Evolutionary conservation across 2,888 invertebrate genomes (phyloP).

Genomic region (Hartigia nigra): DNA sequence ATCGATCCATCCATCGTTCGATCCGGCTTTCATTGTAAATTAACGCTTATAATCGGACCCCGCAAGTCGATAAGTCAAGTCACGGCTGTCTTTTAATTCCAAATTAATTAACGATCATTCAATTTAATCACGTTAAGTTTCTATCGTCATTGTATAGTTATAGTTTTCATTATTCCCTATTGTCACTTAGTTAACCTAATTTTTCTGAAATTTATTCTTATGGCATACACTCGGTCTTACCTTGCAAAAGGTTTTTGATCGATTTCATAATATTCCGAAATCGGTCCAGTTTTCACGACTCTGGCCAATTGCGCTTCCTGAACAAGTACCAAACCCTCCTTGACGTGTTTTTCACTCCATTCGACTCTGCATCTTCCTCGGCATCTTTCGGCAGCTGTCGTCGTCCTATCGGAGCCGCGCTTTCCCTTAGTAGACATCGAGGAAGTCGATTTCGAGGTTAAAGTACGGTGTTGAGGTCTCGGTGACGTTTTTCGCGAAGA

Average conservation of each 20-base stretch:
- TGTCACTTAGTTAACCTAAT: neutral
- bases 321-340: constrained; percentile 66
- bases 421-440: constrained; percentile 33
- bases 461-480: constrained; percentile 51
- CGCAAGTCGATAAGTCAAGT: neutral
- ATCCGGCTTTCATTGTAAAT: neutral
- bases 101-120: neutral
- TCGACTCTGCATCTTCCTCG: constrained; percentile 64
- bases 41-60: neutral
- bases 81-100: neutral
- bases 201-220: neutral
- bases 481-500: constrained; percentile 60
- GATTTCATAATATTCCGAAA: constrained; percentile 67
- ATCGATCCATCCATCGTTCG: neutral
- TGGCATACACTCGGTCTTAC: constrained; percentile 49
- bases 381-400: constrained; percentile 35
- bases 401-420: constrained; percentile 32
- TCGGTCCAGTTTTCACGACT: constrained; percentile 68
- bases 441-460: constrained; percentile 43
- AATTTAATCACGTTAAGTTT: neutral
- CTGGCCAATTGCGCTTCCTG: constrained; percentile 66
- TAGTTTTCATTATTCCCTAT: neutral
- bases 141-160: neutral
- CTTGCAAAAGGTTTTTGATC: constrained; percentile 69
- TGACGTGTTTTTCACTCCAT: constrained; percentile 67